These are phyloP conservation scores for Ichneumon xanthorius DNA, from an alignment of 2,888 invertebrate species.

Conservation along the genomic window DNA sequence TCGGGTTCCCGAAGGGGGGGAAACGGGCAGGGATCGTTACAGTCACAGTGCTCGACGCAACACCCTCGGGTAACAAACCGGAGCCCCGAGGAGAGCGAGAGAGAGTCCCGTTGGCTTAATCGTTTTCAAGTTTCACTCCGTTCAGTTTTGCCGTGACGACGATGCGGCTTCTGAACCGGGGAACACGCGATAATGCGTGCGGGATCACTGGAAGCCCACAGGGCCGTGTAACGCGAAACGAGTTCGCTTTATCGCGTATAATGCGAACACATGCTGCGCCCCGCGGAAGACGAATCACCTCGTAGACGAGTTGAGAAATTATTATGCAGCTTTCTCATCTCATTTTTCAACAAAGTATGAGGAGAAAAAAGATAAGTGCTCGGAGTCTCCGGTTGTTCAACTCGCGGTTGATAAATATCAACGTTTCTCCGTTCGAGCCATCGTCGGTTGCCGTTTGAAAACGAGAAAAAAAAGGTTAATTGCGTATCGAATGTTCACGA, in stretches of 20 bases:
- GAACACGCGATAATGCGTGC: constrained; percentile 67
- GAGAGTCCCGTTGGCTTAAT: constrained; percentile 17
- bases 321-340: constrained; percentile 40
- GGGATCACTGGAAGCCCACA: constrained; percentile 50
- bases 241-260: constrained; percentile 61
- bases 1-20: not conserved
- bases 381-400: constrained; percentile 1
- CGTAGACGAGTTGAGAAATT: constrained; percentile 64
- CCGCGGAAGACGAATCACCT: constrained; percentile 64
- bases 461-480: constrained; percentile 7
- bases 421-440: not conserved
- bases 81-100: not conserved
- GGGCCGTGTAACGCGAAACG: constrained; percentile 54
- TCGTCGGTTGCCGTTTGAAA: not conserved
- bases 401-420: constrained; percentile 1
- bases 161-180: constrained; percentile 40
- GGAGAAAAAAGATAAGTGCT: not conserved
- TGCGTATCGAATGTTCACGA: constrained; percentile 26
- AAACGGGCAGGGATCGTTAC: not conserved
- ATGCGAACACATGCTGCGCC: constrained; percentile 60
- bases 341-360: not conserved
- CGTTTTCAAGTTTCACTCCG: constrained; percentile 27
- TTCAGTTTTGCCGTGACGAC: constrained; percentile 38
- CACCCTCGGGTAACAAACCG: constrained; percentile 20
- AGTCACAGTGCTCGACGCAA: not conserved